phyloP scores from a whole-genome alignment of 2,797 vertebrate genomes.

The Hemitrygon akajei region DNA sequence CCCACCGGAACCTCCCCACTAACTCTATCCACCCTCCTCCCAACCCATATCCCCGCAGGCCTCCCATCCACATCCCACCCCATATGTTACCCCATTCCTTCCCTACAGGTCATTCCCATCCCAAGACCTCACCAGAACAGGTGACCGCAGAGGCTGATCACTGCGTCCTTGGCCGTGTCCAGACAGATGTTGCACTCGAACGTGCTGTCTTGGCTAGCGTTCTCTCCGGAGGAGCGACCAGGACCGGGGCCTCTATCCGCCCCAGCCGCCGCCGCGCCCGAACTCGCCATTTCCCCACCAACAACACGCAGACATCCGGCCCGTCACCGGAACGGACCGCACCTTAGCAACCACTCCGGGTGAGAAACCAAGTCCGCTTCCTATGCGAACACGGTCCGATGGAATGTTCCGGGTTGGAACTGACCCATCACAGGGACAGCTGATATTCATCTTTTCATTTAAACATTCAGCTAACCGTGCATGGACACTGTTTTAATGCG shows the following conservation, averaged over 20 bases:
- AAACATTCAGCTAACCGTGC: background rate
- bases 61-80: too few species aligned
- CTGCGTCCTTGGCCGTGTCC: constrained; percentile 96
- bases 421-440: background rate
- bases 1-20: too few species aligned
- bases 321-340: background rate
- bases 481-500: background rate
- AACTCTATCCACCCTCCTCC: too few species aligned
- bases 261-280: constrained; percentile 46
- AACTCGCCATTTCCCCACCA: background rate
- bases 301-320: background rate
- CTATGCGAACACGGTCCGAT: background rate
- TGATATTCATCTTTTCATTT: background rate
- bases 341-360: background rate
- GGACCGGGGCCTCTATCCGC: constrained; percentile 58
- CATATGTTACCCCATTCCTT: background rate
- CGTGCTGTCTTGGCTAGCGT: constrained; percentile 80
- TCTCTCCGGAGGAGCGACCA: constrained; percentile 65
- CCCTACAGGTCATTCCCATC: background rate
- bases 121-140: constrained; percentile 81
- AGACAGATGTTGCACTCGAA: constrained; percentile 97
- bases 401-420: background rate
- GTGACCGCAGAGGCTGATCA: constrained; percentile 95
- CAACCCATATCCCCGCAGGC: too few species aligned
- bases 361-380: too few species aligned